Evolutionary conservation across 2,113 vertebrate species (phyloP), one percentile per base, ranked within the genome.

Genomic region (Calyptommatus sinebrachiatus): DNA sequence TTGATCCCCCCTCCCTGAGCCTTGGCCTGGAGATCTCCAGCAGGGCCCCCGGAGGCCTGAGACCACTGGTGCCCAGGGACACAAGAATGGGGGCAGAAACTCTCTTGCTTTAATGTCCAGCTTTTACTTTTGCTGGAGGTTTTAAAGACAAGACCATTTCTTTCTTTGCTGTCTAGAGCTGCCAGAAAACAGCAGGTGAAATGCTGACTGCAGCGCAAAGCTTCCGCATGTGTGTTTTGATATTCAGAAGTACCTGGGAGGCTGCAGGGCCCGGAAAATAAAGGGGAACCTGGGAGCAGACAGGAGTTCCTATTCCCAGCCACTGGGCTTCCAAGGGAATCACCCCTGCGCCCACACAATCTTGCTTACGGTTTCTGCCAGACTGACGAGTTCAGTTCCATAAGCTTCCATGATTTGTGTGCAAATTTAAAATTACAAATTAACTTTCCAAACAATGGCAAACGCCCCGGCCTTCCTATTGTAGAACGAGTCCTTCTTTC

Each of bases 101-200:
- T 53, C n/a, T 63, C 48, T 72, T n/a, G 79, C 9, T 85, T 86
- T 82, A 73, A 74, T 76, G 86, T 89, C 88, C 45, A 57, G 69
- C n/a, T 80, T 81, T 85, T 90, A 88, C 88, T 86, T 79, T 88
- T 84, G 87, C 81, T 24, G 88, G 84, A 88, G 87, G 84, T 75
- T 73, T 18, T 87, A 22, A 83, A 83, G 79, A 81, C 20, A 70
- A 76, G 75, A 80, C 0, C 62, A 80, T 24, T n/a, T 29, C 79
- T 75, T 86, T 71, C 67, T 73, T 85, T 89, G 69, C 74, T 41
- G 83, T 83, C 77, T 76, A 4, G 0, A 2, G 0, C 48, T 62
- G 69, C 20, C 14, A 84, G 77, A 83, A 41, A 41, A 73, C 4
- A 28, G 31, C 3, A 57, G 53, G 18, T 5, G 29, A 65, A 76